Evolutionary conservation across 2,113 vertebrate genomes (phyloP), one percentile per base, ranked within the genome.

Genomic region (Lophochroa leadbeateri): DNA sequence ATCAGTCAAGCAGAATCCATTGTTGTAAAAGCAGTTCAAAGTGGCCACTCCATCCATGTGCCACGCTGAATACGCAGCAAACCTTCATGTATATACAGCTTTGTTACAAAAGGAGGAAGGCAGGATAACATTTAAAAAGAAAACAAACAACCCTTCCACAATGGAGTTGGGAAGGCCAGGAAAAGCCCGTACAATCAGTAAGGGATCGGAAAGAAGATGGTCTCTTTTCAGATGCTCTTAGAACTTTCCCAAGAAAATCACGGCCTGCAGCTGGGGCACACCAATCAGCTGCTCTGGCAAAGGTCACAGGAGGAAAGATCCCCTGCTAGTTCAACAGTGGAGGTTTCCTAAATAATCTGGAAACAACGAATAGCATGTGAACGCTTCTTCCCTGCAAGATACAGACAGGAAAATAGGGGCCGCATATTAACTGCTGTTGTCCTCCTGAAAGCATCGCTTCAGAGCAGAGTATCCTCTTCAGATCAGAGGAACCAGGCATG

Each of bases 1-100:
- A 93, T 91, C 95, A 92, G 55, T 90, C 86, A 95, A 86, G 78
- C 83, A 70, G 86, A 88, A 96, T 84, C 77, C 82, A 92, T 90
- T 82, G 74, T 94, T 87, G 63, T 31, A 89, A 78, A 87, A 94
- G 74, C 55, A 92, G 75, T 92, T 94, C 93, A 92, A 94, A 94
- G 70, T 21, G 18, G 69, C 70, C 53, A 8, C 52, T 84, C 63
- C 70, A 39, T 92, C 86, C 78, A 9, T 39, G 81, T 76, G 86
- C 78, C 65, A 46, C 1, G 1, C 68, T 75, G 72, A 69, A 83
- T 43, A 46, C 5, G 0, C 20, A 83, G 94, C 39, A 46, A 92
- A 64, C 17, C 57, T 81, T 55, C 67, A 35, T 29, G 50, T 80
- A 55, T 43, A 85, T 6, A 86, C 33, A 61, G 61, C 68, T 78